Percentiles rank a stretch among this genome's conserved stretches.
Evolutionary conservation across 2,113 vertebrate species (phyloP).

Genomic region (Cephalopholis sonnerati): DNA sequence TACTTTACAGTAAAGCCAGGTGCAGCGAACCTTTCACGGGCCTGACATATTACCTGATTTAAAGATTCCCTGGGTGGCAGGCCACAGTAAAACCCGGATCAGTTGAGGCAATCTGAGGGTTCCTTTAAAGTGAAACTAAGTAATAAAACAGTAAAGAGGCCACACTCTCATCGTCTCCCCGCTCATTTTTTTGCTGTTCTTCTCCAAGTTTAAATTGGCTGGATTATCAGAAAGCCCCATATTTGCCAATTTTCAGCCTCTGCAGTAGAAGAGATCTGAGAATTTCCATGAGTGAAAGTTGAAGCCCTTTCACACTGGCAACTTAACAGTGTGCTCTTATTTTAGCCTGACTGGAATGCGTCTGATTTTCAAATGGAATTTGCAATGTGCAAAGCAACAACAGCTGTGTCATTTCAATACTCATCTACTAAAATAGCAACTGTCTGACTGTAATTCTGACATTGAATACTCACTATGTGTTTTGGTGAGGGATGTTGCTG

Average conservation of each 20-base stretch:
- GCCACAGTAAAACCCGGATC: slow-evolving; percentile 74
- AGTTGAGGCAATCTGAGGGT: slow-evolving; percentile 60
- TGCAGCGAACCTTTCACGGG: slow-evolving; percentile 68
- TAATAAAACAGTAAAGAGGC: slow-evolving; percentile 64
- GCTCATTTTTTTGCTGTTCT: slow-evolving; percentile 28
- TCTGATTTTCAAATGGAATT: slow-evolving; percentile 18
- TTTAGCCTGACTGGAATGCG: slow-evolving; percentile 14
- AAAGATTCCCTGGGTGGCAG: slow-evolving; percentile 70
- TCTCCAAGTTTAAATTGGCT: slow-evolving; percentile 62
- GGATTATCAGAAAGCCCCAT: slow-evolving; percentile 65
- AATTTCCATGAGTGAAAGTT: slow-evolving; percentile 46
- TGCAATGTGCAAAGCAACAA: background rate
- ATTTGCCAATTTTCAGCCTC: slow-evolving; percentile 49
- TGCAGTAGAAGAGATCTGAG: slow-evolving; percentile 18
- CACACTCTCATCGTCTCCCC: slow-evolving; percentile 33
- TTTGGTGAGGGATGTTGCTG: background rate
- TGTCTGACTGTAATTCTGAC: background rate
- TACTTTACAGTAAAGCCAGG: slow-evolving; percentile 76
- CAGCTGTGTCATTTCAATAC: slow-evolving; percentile 1
- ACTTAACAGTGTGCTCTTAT: background rate
- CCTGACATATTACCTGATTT: slow-evolving; percentile 80
- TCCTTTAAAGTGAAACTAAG: slow-evolving; percentile 70
- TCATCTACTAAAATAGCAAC: slow-evolving; percentile 4
- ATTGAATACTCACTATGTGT: background rate
- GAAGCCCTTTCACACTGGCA: slow-evolving; percentile 2